These are phyloP conservation scores for Temnothorax unifasciatus DNA, from an alignment of 2,888 invertebrate genomes.

Conservation along the genomic window DNA sequence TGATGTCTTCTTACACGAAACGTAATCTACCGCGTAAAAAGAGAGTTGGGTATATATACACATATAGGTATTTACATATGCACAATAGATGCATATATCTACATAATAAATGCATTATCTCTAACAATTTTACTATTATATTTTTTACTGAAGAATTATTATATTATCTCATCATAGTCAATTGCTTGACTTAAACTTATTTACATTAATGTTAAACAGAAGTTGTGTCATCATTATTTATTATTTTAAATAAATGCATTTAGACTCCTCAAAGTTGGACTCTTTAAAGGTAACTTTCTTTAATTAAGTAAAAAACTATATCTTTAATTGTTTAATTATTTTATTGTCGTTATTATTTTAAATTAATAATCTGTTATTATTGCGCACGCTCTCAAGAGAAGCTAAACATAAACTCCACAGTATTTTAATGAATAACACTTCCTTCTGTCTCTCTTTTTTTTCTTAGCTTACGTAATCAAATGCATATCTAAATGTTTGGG, in stretches of 20 bases:
- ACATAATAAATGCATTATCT: not conserved
- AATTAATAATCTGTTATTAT: not conserved
- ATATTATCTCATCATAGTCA: not conserved
- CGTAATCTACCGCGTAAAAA: no score
- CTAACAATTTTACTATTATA: not conserved
- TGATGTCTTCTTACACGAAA: no score
- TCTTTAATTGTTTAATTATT: not conserved
- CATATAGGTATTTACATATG: not conserved
- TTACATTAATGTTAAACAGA: not conserved
- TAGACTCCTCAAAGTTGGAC: not conserved
- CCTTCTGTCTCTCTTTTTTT: not conserved
- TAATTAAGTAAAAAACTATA: not conserved
- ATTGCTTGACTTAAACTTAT: not conserved
- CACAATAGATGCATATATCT: not conserved
- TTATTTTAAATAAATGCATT: not conserved
- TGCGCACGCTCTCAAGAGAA: not conserved
- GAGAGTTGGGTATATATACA: no score
- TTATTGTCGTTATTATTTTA: slow-evolving; percentile 13
- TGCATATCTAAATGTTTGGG: slow-evolving; percentile 22
- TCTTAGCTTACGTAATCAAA: slow-evolving; percentile 21
- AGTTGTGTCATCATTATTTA: not conserved
- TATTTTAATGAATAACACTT: slow-evolving; percentile 6
- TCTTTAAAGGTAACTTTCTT: not conserved
- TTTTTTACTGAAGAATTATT: not conserved
- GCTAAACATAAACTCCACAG: not conserved